These are phyloP conservation scores for Chymomyza amoena DNA, from an alignment of 2,888 invertebrate genomes.

Conservation along the genomic window DNA sequence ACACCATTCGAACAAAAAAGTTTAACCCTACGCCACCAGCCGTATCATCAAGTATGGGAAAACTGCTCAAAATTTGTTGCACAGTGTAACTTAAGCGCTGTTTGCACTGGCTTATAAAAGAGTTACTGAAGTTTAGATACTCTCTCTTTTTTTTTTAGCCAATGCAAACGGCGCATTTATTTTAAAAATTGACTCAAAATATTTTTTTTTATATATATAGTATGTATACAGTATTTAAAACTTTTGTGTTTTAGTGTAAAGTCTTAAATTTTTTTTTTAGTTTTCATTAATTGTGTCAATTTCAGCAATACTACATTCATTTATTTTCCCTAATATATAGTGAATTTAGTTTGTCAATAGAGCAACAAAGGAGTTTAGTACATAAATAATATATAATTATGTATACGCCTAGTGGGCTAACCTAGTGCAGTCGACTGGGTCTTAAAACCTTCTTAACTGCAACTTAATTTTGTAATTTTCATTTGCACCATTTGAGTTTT, in stretches of 20 bases:
- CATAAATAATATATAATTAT: neutral
- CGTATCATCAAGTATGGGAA: too few species aligned
- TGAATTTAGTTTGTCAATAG: conserved; percentile 15
- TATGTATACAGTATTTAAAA: conserved; percentile 1
- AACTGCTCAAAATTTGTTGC: too few species aligned
- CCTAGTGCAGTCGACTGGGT: neutral
- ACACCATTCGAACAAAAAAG: too few species aligned
- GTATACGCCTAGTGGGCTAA: neutral
- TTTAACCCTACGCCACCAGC: too few species aligned
- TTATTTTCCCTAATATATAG: conserved; percentile 58
- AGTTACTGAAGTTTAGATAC: neutral
- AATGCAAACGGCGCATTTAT: neutral
- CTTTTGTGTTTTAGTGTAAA: conserved; percentile 38
- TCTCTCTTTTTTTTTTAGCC: too few species aligned
- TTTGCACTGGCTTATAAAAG: neutral
- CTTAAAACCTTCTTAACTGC: neutral
- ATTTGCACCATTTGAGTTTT: conserved; percentile 72
- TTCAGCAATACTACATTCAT: conserved; percentile 38
- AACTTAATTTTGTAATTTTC: conserved; percentile 11
- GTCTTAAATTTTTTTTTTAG: conserved; percentile 41
- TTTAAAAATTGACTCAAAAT: conserved; percentile 55
- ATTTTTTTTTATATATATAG: conserved; percentile 8
- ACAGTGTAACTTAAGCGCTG: too few species aligned
- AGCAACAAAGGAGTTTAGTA: neutral
- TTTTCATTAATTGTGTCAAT: conserved; percentile 35